A percentile compares a stretch with the other conserved stretches of the same genome.
Conservation (phyloP, 1,140 invertebrate genomes). For the Nebria ingens region DNA sequence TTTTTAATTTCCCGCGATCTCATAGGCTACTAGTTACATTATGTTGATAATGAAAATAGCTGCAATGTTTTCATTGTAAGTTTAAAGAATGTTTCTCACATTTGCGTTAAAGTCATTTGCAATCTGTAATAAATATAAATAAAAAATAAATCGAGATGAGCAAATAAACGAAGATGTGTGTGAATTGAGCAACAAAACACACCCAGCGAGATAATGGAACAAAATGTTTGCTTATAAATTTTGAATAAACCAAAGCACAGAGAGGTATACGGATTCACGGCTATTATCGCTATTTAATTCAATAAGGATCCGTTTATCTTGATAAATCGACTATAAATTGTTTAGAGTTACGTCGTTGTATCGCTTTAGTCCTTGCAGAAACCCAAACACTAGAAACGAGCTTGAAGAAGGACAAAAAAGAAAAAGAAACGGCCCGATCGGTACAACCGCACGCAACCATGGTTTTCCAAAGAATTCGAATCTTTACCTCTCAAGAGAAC, state of each 20-base stretch:
- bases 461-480: slow-evolving; percentile 2
- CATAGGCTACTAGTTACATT: too few relatives aligned
- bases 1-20: too few relatives aligned
- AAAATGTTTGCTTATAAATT: slow-evolving; percentile 7
- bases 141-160: too few relatives aligned
- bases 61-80: too few relatives aligned
- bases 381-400: background rate
- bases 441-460: background rate
- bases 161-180: too few relatives aligned
- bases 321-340: slow-evolving; percentile 29
- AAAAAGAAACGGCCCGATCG: too few relatives aligned
- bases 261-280: slow-evolving; percentile 8
- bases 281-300: slow-evolving; percentile 29
- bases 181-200: too few relatives aligned
- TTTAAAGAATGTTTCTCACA: too few relatives aligned
- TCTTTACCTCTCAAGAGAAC: background rate
- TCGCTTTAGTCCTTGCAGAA: background rate
- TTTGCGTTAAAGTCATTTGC: too few relatives aligned
- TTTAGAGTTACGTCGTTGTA: slow-evolving; percentile 17
- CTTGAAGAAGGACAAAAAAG: too few relatives aligned
- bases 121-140: background rate
- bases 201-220: background rate
- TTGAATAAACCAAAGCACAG: slow-evolving; percentile 1
- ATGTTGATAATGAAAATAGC: too few relatives aligned
- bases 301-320: slow-evolving; percentile 27